These are phyloP conservation scores for Opisthocomus hoazin DNA, from an alignment of 2,113 vertebrate genomes.

Conservation along the genomic window DNA sequence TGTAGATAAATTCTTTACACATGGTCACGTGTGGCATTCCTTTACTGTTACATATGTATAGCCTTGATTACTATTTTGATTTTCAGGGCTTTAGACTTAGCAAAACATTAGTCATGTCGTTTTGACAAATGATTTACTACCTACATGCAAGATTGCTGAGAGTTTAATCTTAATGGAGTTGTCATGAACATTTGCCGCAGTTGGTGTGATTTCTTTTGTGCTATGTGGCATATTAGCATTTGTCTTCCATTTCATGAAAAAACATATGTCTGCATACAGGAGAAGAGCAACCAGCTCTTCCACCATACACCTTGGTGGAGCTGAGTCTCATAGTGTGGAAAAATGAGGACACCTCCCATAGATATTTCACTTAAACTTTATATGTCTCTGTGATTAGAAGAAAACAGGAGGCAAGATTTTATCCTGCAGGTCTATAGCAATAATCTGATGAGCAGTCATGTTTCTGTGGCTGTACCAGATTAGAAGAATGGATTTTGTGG, in stretches of 20 bases:
- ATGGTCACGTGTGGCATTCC: neutral
- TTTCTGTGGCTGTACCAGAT: neutral
- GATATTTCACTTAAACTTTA: neutral
- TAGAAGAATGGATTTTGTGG: neutral
- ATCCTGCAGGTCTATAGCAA: neutral
- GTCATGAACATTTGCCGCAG: neutral
- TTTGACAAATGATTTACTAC: neutral
- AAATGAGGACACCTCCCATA: neutral
- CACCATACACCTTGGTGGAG: neutral
- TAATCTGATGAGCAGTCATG: neutral
- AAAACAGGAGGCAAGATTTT: neutral
- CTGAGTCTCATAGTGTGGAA: neutral
- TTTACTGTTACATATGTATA: neutral
- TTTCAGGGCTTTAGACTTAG: neutral
- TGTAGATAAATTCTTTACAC: too few species aligned
- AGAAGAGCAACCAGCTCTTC: neutral
- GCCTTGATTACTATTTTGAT: neutral
- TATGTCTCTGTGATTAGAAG: neutral
- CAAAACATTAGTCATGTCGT: neutral
- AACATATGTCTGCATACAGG: rapidly evolving
- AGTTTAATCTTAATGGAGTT: neutral
- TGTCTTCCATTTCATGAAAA: neutral
- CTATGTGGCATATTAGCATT: neutral
- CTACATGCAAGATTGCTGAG: neutral
- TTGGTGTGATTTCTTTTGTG: neutral